Evolutionary conservation across 1,140 invertebrate species (phyloP), one percentile per base, ranked within the genome.

Genomic region (Cydia amplana): DNA sequence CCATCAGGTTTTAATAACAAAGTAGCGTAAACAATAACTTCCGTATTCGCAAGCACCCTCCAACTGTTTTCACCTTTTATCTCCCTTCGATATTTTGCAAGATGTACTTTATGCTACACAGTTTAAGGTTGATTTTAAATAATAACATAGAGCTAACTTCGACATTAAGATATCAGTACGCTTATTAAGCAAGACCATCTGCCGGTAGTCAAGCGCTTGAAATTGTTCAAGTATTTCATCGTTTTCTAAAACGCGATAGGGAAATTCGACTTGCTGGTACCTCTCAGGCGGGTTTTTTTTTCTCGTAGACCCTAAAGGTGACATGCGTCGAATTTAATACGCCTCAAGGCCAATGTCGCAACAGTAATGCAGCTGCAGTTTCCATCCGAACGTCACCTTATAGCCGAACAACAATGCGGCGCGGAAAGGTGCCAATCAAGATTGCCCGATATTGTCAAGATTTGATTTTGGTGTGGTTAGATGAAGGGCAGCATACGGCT

Each of bases 151-250:
- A 55, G 16, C 12, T 49, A 18, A n/a, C 5, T 55, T 6, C 7
- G 51, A 18, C 5, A 18, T 55, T 55, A 55, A 16, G n/a, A 7
- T 7, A 55, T 55, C 6, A n/a, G 14, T 67, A 3, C 28, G 32
- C 4, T 36, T 67, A 67, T 67, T 12, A 18, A n/a, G 1, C 28
- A 16, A 67, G n/a, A 64, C 2, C 64, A 16, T 64, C 63, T 14
- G 63, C 64, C 64, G 28, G 64, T 28, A 67, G 25, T 16, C 14
- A 20, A 32, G 25, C 28, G 85, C 86, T 88, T 86, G 83, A 84
- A 87, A 82, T 80, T 84, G 81, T 72, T 79, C 77, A 81, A 84
- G 76, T 85, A 80, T 87, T 89, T 86, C 85, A 88, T 89, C 87
- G 86, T 87, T 85, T 87, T 86, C 80, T 81, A 28, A 64, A 64